Conservation (phyloP, 2,113 vertebrate genomes). For the Pongo pygmaeus region DNA sequence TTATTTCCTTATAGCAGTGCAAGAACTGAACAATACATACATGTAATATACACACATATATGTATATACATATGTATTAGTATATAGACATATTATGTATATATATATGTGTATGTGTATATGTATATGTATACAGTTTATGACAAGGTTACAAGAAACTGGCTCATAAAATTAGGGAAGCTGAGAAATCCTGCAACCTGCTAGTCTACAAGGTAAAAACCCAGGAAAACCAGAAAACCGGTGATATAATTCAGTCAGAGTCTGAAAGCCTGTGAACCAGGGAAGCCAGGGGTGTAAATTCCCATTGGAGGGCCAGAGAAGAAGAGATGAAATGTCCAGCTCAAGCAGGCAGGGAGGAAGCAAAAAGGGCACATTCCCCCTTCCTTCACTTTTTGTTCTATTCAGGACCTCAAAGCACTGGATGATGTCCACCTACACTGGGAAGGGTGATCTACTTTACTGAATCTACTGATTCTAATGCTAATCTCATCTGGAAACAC, state of each 20-base stretch:
- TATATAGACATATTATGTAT: too few relatives aligned
- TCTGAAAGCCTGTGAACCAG: background rate
- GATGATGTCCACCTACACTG: background rate
- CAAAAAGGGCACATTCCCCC: background rate
- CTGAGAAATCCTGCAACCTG: background rate
- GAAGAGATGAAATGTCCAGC: background rate
- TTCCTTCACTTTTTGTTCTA: background rate
- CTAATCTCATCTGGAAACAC: background rate
- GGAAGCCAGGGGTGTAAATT: background rate
- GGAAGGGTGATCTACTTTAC: background rate
- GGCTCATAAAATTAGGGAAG: background rate
- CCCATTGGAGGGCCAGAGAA: background rate
- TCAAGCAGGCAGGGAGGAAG: background rate
- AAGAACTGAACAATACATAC: background rate
- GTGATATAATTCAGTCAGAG: background rate
- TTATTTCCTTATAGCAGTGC: too few relatives aligned
- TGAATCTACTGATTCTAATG: background rate
- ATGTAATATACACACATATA: too few relatives aligned
- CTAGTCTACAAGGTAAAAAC: background rate
- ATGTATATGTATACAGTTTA: background rate
- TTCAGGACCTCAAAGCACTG: background rate
- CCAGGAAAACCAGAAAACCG: background rate
- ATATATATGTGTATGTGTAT: too few relatives aligned
- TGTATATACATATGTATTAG: too few relatives aligned
- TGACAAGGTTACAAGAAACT: background rate